A percentile compares a stretch with the other conserved stretches of the same genome.
phyloP scores from a whole-genome alignment of 2,888 invertebrate species.

The Philhelius pedissequus region DNA sequence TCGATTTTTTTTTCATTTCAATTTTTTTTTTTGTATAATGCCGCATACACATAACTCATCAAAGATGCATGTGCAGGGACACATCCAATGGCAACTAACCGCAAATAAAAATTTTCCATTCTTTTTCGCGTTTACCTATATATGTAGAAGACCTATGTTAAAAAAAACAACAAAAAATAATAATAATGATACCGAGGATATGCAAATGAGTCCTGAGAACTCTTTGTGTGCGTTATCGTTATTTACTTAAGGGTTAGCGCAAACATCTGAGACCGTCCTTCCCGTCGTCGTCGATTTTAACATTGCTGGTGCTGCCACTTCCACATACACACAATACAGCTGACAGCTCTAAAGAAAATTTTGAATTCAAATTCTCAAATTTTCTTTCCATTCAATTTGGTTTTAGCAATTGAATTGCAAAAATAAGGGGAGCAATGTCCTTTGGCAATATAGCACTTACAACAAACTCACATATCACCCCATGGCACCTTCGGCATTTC shows the following conservation, averaged over 20 bases:
- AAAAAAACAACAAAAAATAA: not conserved
- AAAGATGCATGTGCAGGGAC: constrained; percentile 68
- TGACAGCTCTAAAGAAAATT: constrained; percentile 38
- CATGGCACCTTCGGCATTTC: constrained; percentile 2
- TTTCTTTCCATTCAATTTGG: constrained; percentile 59
- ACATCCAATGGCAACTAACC: constrained; percentile 68
- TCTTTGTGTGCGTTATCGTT: constrained; percentile 48
- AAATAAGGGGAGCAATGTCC: constrained; percentile 32
- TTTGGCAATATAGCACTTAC: not conserved
- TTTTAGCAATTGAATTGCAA: constrained; percentile 50
- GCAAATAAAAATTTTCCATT: constrained; percentile 68
- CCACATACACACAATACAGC: constrained; percentile 25
- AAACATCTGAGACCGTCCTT: constrained; percentile 56
- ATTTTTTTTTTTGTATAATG: not conserved
- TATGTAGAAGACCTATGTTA: not conserved
- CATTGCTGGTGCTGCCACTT: not conserved
- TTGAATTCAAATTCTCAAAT: constrained; percentile 60
- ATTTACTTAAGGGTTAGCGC: constrained; percentile 64
- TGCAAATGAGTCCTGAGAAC: constrained; percentile 57
- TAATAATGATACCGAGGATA: constrained; percentile 26
- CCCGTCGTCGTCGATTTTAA: not conserved
- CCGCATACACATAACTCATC: constrained; percentile 67
- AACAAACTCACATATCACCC: not conserved
- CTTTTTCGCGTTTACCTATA: constrained; percentile 3
- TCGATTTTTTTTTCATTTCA: constrained; percentile 37